Conservation (phyloP, 2,888 invertebrate genomes). For the Helleia helle region DNA sequence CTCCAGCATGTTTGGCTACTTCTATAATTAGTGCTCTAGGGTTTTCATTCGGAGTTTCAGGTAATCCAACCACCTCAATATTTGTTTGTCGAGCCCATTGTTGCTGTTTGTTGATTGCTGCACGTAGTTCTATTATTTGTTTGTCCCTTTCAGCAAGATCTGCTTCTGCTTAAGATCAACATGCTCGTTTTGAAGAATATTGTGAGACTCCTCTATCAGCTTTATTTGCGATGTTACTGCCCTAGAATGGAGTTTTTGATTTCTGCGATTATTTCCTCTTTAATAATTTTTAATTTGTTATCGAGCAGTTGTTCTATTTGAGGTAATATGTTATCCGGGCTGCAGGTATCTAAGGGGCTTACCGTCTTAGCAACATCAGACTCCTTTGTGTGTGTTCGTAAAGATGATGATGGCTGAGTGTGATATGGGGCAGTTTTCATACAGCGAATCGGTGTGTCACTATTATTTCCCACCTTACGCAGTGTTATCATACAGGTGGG, state of each 20-base stretch:
- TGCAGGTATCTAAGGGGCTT: neutral
- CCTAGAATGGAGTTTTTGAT: neutral
- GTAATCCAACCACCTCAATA: neutral
- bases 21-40: too few relatives aligned
- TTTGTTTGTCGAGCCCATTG: neutral
- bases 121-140: neutral
- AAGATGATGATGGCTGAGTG: neutral
- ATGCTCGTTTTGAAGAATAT: neutral
- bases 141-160: neutral
- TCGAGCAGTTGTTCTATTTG: neutral
- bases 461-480: too few relatives aligned
- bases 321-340: neutral
- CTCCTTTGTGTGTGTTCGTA: neutral
- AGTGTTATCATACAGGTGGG: too few relatives aligned
- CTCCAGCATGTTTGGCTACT: too few relatives aligned
- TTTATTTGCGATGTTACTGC: neutral
- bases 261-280: neutral
- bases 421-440: neutral
- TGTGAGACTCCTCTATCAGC: neutral
- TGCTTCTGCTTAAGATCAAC: neutral
- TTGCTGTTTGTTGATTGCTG: too few relatives aligned
- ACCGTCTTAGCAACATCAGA: neutral
- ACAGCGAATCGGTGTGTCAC: neutral
- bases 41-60: neutral
- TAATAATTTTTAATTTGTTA: neutral